Conservation (phyloP, 2,888 invertebrate species). For the Heliconius hortense region DNA sequence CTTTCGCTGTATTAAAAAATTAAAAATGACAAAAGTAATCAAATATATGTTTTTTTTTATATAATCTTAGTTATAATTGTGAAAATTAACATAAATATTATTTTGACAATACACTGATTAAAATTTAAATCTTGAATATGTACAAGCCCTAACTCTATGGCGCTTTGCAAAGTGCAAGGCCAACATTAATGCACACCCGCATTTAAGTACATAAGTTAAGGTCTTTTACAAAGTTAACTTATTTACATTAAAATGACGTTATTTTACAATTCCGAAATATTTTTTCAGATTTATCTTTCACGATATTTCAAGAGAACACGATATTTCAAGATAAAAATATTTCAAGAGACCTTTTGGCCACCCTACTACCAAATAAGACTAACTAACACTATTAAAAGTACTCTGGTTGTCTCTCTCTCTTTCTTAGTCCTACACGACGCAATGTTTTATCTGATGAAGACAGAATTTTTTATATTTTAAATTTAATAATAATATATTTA, state of each 20-base stretch:
- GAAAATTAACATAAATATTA: too few relatives aligned
- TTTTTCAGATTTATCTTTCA: neutral
- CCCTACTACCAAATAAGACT: too few relatives aligned
- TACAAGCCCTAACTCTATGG: constrained; percentile 46
- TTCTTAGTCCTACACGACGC: neutral
- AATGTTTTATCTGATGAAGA: neutral
- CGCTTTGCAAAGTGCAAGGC: constrained; percentile 60
- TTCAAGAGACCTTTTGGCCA: too few relatives aligned
- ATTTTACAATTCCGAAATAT: constrained; percentile 44
- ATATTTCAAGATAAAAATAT: neutral
- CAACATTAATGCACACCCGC: constrained; percentile 61
- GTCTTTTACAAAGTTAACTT: constrained; percentile 45
- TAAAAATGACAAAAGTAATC: too few relatives aligned
- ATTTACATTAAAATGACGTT: constrained; percentile 47
- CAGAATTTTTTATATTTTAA: neutral
- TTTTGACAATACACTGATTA: neutral
- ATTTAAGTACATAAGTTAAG: constrained; percentile 54
- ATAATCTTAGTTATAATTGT: too few relatives aligned
- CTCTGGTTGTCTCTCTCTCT: neutral
- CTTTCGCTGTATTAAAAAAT: too few relatives aligned
- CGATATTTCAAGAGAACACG: too few relatives aligned
- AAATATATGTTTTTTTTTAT: too few relatives aligned
- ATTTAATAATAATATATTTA: too few relatives aligned
- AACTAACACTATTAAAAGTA: neutral
- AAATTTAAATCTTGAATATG: constrained; percentile 18